Evolutionary conservation across 2,797 vertebrate species (phyloP).

Genomic region (Dallia pectoralis): DNA sequence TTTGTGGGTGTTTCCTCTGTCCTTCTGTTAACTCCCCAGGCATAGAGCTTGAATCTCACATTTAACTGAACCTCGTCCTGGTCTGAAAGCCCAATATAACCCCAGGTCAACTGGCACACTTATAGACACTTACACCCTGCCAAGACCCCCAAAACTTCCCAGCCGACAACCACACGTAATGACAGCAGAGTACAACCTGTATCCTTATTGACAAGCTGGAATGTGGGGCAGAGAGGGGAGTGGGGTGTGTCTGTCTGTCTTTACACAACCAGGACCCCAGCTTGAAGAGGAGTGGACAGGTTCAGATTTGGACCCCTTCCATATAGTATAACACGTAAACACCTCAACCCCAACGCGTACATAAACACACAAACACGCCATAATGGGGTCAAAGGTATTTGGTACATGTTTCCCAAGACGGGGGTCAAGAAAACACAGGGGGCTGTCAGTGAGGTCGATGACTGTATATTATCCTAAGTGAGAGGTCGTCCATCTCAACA

Average conservation of each 20-base stretch:
- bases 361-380: neutral
- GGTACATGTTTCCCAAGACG: constrained; percentile 13
- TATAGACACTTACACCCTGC: constrained; percentile 14
- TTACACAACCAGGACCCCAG: constrained; percentile 17
- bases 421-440: neutral
- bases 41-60: constrained; percentile 1
- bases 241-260: neutral
- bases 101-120: constrained; percentile 19
- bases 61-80: neutral
- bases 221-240: neutral
- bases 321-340: neutral
- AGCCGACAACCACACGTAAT: neutral
- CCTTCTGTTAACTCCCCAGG: neutral
- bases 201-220: constrained; percentile 1
- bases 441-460: neutral
- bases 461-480: neutral
- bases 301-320: constrained; percentile 41
- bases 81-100: constrained; percentile 7
- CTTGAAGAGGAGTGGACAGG: constrained; percentile 22
- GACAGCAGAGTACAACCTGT: constrained; percentile 2
- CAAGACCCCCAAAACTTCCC: constrained; percentile 8
- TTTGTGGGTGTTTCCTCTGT: neutral
- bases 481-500: neutral
- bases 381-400: constrained; percentile 5
- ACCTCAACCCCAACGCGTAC: constrained; percentile 1